Conservation (phyloP, 2,888 invertebrate species). For the Cactoblastis cactorum region DNA sequence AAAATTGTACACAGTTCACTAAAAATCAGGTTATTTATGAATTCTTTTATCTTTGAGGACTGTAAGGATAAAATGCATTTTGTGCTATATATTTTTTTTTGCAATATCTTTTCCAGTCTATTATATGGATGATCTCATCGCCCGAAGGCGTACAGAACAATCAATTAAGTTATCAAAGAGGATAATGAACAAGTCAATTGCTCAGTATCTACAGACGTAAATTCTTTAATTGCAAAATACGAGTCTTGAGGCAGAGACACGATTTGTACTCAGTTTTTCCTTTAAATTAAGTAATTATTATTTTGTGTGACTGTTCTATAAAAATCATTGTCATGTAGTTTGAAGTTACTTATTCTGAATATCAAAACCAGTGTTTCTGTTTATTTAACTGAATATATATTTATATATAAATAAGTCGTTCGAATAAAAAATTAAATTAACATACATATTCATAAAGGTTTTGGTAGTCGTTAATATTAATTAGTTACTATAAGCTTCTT, state of each 20-base stretch:
- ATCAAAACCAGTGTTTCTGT: no score
- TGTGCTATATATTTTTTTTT: not conserved
- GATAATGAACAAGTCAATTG: conserved; percentile 7
- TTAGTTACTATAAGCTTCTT: not conserved
- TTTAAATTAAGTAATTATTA: not conserved
- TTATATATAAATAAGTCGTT: no score
- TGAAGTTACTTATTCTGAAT: no score
- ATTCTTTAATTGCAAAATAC: not conserved
- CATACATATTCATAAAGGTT: no score
- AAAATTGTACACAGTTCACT: no score
- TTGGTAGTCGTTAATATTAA: no score
- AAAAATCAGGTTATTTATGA: no score
- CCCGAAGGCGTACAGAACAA: conserved; percentile 10
- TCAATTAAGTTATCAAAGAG: conserved; percentile 11
- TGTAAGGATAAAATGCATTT: not conserved
- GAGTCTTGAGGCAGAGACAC: not conserved
- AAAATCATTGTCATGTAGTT: no score
- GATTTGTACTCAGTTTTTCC: not conserved
- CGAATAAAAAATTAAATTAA: not conserved
- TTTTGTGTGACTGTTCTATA: no score
- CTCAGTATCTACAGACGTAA: not conserved
- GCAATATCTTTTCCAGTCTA: conserved; percentile 6
- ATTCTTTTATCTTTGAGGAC: no score
- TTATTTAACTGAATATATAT: no score
- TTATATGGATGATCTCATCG: conserved; percentile 11